Base-by-base conservation (phyloP, 2,797 vertebrate genomes). In the Aulostomus chinensis region DNA sequence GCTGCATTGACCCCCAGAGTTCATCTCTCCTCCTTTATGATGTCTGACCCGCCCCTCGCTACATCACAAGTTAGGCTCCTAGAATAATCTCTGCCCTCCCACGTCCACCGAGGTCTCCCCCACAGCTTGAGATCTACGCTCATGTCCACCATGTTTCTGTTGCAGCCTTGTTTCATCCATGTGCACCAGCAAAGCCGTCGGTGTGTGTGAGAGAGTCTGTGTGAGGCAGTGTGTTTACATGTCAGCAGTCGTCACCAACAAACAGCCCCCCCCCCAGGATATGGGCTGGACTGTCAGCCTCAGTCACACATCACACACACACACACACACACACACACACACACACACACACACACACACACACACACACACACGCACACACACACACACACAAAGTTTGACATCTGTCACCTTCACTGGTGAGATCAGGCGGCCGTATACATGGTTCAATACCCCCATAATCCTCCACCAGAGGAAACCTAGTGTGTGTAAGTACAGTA, bases 201-300 rank as follows among this genome's bases (percentile, higher is more conserved):
- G 51, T 34, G 56, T 3, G 17, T 53, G 48, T 53, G 59, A n/a
- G n/a, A n/a, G n/a, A n/a, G n/a, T 40, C 47, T 42, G 58, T 16
- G 49, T 66, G 17, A n/a, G n/a, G n/a, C n/a, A 22, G 46, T 73
- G 54, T 73, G 48, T 73, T 61, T 71, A 51, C 9, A 28, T 75
- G 71, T 82, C 76, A 68, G 38, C 50, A 69, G 50, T 65, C 5
- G 35, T 79, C 68, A 72, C 56, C 58, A 67, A 77, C 79, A 78
- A 74, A 61, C 53, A 52, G 30, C 11, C 48, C n/a, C 13, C 5
- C 63, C 78, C 61, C 3, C 33, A 66, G 72, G 73, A 73, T 56
- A 45, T 69, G 62, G 76, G 59, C 22, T 66, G 58, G 45, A 59
- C 75, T 88, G 86, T 85, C 83, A 77, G 64, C 42, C 54, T 64